These are phyloP conservation scores for Chironex yamaguchii DNA, from an alignment of 30 jellyfish, hydroid and myxozoan species.

Conservation along the genomic window DNA sequence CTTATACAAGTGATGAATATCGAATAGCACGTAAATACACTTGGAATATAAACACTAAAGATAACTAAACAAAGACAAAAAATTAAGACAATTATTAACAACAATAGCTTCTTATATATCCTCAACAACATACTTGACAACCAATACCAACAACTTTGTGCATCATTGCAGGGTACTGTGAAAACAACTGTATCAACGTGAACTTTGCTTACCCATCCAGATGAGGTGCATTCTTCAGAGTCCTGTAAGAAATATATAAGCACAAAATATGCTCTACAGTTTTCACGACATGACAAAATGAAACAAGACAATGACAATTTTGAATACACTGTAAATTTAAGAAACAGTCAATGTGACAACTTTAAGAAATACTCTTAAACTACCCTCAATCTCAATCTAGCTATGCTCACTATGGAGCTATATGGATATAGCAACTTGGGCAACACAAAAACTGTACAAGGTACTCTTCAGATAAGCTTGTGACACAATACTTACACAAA, in stretches of 20 bases:
- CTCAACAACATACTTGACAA: no score
- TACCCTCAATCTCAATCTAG: not conserved
- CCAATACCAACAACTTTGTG: no score
- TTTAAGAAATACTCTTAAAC: not conserved
- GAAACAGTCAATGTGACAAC: not conserved
- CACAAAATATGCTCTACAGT: conserved; percentile 3
- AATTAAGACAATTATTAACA: no score
- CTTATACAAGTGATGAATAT: no score
- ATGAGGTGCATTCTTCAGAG: conserved; percentile 93
- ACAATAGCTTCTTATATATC: no score
- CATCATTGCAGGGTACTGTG: no score
- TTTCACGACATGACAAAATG: not conserved
- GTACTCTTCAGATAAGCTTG: not conserved
- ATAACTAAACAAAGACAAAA: no score
- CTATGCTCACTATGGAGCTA: not conserved
- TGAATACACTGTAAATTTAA: not conserved
- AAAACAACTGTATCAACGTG: not conserved
- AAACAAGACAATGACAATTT: not conserved
- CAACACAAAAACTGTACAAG: no score
- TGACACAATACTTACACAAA: conserved; percentile 77
- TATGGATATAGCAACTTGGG: no score
- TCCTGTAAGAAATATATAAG: conserved; percentile 67
- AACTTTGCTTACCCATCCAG: conserved; percentile 83
- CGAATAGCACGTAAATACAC: no score
- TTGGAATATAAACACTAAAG: no score